Evolutionary conservation across 2,797 vertebrate genomes (phyloP).

Genomic region (Channa striata): DNA sequence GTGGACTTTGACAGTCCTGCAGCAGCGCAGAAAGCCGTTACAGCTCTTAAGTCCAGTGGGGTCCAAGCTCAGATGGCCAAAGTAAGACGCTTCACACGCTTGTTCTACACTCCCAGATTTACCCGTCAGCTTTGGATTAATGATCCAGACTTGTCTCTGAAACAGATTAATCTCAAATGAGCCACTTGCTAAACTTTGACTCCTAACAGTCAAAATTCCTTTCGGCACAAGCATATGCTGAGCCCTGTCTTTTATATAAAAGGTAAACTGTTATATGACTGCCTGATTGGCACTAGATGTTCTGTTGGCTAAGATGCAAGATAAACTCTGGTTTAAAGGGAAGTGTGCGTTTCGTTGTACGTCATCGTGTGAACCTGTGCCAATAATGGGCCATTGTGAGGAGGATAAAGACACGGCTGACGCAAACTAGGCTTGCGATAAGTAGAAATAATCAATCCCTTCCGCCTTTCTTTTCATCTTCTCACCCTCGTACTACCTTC

Average conservation of each 20-base stretch:
- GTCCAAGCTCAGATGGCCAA: constrained; percentile 98
- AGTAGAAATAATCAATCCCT: constrained; percentile 22
- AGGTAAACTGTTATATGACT: constrained; percentile 24
- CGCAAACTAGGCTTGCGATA: constrained; percentile 7
- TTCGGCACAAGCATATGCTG: constrained; percentile 1
- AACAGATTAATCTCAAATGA: constrained; percentile 21
- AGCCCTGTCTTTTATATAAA: constrained; percentile 7
- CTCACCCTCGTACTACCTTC: constrained; percentile 8
- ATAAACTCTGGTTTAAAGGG: constrained; percentile 45
- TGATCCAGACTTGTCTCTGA: constrained; percentile 2
- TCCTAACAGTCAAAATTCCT: not conserved
- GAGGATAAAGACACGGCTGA: not conserved
- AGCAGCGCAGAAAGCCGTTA: constrained; percentile 94
- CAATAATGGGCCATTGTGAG: constrained; percentile 13
- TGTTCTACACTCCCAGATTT: not conserved
- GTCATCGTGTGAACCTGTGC: constrained; percentile 10
- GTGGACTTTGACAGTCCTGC: constrained; percentile 96
- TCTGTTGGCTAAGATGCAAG: constrained; percentile 49
- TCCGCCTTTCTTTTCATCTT: constrained; percentile 7
- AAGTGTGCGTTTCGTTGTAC: constrained; percentile 22
- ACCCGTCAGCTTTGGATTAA: not conserved
- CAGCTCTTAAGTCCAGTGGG: constrained; percentile 92
- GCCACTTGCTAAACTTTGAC: constrained; percentile 28
- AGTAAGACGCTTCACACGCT: constrained; percentile 76
- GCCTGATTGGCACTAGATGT: constrained; percentile 35